phyloP scores from a whole-genome alignment of 92 coral and sea anemone genomes.

The Zoanthus sociatus region DNA sequence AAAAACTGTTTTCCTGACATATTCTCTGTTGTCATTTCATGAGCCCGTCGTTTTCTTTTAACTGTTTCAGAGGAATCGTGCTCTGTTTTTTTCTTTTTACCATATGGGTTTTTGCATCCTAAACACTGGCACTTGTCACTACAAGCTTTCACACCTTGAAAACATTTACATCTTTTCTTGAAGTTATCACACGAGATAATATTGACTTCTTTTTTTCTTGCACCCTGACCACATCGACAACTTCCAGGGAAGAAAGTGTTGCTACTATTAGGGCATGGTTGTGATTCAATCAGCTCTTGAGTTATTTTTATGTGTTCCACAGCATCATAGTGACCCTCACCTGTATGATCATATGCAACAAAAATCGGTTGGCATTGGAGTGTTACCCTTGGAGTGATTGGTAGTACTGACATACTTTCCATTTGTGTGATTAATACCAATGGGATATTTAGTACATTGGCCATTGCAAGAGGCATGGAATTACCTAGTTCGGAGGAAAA shows the following conservation, averaged over 20 bases:
- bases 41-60: background rate
- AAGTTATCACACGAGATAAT: constrained; percentile 56
- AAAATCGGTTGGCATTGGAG: constrained; percentile 57
- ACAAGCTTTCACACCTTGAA: constrained; percentile 57
- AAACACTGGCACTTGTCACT: constrained; percentile 49
- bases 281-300: background rate
- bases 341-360: constrained; percentile 72
- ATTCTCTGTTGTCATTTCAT: background rate
- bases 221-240: constrained; percentile 69
- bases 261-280: background rate
- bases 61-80: background rate
- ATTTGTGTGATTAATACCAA: constrained; percentile 59
- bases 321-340: constrained; percentile 72
- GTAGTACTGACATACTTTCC: constrained; percentile 67
- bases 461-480: constrained; percentile 76
- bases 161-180: constrained; percentile 70
- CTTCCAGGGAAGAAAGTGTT: constrained; percentile 4
- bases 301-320: constrained; percentile 5
- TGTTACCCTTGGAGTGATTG: constrained; percentile 61
- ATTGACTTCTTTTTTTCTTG: constrained; percentile 54
- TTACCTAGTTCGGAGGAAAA: constrained; percentile 72
- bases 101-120: constrained; percentile 61
- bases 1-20: too few species aligned
- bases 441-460: constrained; percentile 69
- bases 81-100: constrained; percentile 6